phyloP scores from a whole-genome alignment of 2,888 invertebrate species.

The Harpagoxenus sublaevis region DNA sequence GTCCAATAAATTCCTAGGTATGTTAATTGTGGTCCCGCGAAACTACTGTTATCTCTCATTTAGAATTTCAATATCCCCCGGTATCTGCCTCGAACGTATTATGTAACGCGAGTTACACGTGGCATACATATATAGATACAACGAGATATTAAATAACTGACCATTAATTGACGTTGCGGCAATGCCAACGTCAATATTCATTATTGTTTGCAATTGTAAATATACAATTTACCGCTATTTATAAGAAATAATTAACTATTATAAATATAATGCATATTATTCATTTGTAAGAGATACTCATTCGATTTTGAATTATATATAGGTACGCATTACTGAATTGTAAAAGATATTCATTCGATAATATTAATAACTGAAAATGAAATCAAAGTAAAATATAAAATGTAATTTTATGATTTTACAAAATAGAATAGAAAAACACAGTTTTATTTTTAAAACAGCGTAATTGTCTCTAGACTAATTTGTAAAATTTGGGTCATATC shows the following conservation, averaged over 20 bases:
- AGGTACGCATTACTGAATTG: not conserved
- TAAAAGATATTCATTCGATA: not conserved
- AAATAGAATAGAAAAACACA: not conserved
- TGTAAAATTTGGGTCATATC: not conserved
- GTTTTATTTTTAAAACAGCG: not conserved
- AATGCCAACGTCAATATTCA: not conserved
- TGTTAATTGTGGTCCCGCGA: not conserved
- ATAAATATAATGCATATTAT: not conserved
- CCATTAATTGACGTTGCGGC: not conserved
- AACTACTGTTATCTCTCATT: not conserved
- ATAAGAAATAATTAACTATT: not conserved
- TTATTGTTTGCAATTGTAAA: not conserved
- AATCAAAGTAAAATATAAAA: not conserved
- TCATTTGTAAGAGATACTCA: not conserved
- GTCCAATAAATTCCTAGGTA: conserved; percentile 51
- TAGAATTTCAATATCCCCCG: not conserved
- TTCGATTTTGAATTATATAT: not conserved
- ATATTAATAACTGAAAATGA: not conserved
- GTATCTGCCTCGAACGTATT: not conserved
- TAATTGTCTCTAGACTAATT: not conserved
- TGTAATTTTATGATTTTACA: not conserved
- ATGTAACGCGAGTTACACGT: not conserved
- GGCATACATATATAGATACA: not conserved
- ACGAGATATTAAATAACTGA: not conserved
- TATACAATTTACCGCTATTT: not conserved